Conservation (phyloP, 2,888 invertebrate species). For the Saturnia pavonia region DNA sequence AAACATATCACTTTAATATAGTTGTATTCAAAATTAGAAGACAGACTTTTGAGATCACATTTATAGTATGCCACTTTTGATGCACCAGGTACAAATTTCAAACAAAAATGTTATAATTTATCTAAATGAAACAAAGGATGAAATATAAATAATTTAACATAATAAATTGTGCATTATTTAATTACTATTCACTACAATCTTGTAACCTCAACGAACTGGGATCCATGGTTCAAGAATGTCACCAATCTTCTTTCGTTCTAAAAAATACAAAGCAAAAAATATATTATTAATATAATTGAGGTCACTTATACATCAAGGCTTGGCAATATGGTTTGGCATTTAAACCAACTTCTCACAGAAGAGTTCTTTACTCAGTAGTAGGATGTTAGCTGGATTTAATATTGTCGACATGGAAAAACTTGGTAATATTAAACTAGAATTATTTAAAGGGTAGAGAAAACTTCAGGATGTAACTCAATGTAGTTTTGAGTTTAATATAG, state of each 20-base stretch:
- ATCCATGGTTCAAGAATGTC: slow-evolving; percentile 85
- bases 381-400: too few species aligned
- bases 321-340: too few species aligned
- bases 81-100: neutral
- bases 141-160: slow-evolving; percentile 18
- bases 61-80: too few species aligned
- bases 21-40: too few species aligned
- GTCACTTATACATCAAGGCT: neutral
- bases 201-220: slow-evolving; percentile 82
- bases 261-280: slow-evolving; percentile 43
- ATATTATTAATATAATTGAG: neutral
- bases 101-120: neutral
- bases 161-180: slow-evolving; percentile 22
- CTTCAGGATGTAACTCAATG: slow-evolving; percentile 88
- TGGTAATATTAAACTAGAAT: neutral
- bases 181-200: slow-evolving; percentile 27
- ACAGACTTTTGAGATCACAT: too few species aligned
- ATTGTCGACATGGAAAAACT: neutral
- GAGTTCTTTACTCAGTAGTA: too few species aligned
- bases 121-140: neutral
- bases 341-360: too few species aligned
- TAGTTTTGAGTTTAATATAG: slow-evolving; percentile 71
- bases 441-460: slow-evolving; percentile 83
- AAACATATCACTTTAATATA: too few species aligned
- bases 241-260: slow-evolving; percentile 83